Percentiles rank a stretch among this genome's conserved stretches.
These are phyloP conservation scores for Aspidiotus rigidus DNA, from an alignment of 2,888 invertebrate genomes.

Conservation along the genomic window DNA sequence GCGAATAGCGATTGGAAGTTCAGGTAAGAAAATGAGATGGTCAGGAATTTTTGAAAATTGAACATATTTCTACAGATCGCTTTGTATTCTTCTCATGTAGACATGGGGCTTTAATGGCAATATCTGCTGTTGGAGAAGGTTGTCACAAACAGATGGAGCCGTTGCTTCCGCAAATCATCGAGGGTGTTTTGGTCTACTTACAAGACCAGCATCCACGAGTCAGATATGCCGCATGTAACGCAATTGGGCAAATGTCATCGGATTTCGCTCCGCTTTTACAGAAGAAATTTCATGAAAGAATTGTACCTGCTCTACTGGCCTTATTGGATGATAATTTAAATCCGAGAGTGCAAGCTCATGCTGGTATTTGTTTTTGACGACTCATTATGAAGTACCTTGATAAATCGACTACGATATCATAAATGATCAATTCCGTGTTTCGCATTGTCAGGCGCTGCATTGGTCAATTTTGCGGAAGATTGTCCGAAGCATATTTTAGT, in stretches of 20 bases:
- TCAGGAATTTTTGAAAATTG: background rate
- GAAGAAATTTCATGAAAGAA: constrained; percentile 93
- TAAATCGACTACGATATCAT: background rate
- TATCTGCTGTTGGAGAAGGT: constrained; percentile 96
- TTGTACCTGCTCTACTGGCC: constrained; percentile 81
- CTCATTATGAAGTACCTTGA: background rate
- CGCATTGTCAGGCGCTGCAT: constrained; percentile 67
- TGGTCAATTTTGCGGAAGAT: constrained; percentile 99
- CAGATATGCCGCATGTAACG: constrained; percentile 95
- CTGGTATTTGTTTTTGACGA: constrained; percentile 43
- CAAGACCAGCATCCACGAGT: constrained; percentile 82
- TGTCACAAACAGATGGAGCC: constrained; percentile 97
- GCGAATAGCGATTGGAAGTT: constrained; percentile 72
- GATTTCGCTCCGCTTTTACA: constrained; percentile 96
- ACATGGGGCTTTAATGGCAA: constrained; percentile 98
- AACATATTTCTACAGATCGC: background rate
- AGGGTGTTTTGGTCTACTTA: constrained; percentile 72
- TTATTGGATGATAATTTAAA: constrained; percentile 82
- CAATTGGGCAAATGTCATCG: constrained; percentile 96
- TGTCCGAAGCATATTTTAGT: constrained; percentile 90
- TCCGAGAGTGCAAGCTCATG: constrained; percentile 85
- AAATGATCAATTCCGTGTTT: background rate
- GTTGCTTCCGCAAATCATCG: constrained; percentile 85
- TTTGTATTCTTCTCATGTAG: constrained; percentile 41
- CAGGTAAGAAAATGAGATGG: constrained; percentile 44